These are phyloP conservation scores for Eciton burchellii DNA, from an alignment of 1,140 invertebrate genomes.

Conservation along the genomic window DNA sequence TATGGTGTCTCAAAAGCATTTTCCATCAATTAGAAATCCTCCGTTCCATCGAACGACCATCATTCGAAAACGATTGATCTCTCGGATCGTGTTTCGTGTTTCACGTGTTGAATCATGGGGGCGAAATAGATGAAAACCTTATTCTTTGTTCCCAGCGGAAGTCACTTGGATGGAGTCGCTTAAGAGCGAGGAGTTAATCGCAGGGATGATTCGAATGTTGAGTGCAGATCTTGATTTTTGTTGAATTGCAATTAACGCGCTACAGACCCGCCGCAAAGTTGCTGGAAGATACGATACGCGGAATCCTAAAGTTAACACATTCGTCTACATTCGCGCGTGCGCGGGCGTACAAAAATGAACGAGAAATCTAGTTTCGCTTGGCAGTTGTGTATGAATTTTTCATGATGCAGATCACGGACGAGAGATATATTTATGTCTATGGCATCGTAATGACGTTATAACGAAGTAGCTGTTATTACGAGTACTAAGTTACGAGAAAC, in stretches of 20 bases:
- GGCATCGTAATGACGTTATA: conserved; percentile 20
- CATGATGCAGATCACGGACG: conserved; percentile 12
- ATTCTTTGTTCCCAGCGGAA: neutral
- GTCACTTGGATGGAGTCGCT: neutral
- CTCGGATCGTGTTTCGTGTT: neutral
- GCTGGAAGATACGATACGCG: neutral
- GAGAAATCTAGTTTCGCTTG: conserved; percentile 17
- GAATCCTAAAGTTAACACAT: neutral
- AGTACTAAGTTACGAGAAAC: neutral
- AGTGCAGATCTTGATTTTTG: neutral
- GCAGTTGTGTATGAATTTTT: conserved; percentile 36
- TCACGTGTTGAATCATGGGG: neutral
- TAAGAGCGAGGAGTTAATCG: neutral
- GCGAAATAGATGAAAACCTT: neutral
- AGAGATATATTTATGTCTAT: conserved; percentile 28
- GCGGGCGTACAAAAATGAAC: neutral
- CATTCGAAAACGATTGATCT: no score
- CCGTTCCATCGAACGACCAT: neutral
- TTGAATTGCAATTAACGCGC: neutral
- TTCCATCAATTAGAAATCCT: neutral
- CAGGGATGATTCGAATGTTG: neutral
- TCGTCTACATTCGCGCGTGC: neutral
- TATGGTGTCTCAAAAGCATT: neutral
- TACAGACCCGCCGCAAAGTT: neutral
- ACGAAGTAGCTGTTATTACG: conserved; percentile 19